Evolutionary conservation across 1,140 invertebrate species (phyloP).

Genomic region (Forficula auricularia): DNA sequence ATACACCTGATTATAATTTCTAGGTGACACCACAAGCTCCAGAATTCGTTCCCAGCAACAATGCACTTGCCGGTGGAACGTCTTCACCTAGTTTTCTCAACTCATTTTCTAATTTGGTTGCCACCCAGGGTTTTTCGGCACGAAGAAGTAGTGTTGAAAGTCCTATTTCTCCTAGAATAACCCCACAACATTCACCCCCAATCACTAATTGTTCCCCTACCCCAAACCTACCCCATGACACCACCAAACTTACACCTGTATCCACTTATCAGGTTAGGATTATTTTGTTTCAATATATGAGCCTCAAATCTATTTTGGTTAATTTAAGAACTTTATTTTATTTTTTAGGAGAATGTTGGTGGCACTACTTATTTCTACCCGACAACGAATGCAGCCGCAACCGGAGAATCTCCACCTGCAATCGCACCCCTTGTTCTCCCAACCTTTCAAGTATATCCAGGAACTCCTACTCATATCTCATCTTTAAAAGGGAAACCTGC

Average conservation of each 20-base stretch:
- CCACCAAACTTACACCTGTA: conserved; percentile 29
- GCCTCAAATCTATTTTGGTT: too few species aligned
- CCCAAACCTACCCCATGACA: conserved; percentile 6
- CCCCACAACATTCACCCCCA: conserved; percentile 21
- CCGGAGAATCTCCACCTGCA: conserved; percentile 23
- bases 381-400: conserved; percentile 24
- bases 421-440: conserved; percentile 17
- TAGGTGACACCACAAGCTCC: conserved; percentile 26
- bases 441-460: conserved; percentile 40
- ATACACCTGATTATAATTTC: too few species aligned
- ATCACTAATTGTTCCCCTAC: conserved; percentile 20
- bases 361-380: conserved; percentile 87
- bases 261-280: conserved; percentile 30
- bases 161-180: conserved; percentile 16
- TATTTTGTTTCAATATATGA: background rate
- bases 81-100: conserved; percentile 21
- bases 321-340: conserved; percentile 1
- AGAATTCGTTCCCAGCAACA: conserved; percentile 27
- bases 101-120: conserved; percentile 16
- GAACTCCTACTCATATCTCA: conserved; percentile 42
- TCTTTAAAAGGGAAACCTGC: conserved; percentile 27
- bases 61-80: conserved; percentile 9
- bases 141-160: conserved; percentile 5
- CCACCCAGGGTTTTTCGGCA: conserved; percentile 10
- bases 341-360: conserved; percentile 65